Evolutionary conservation across 2,797 vertebrate species (phyloP), one percentile per base, ranked within the genome.

Genomic region (Sebastes vulpes): DNA sequence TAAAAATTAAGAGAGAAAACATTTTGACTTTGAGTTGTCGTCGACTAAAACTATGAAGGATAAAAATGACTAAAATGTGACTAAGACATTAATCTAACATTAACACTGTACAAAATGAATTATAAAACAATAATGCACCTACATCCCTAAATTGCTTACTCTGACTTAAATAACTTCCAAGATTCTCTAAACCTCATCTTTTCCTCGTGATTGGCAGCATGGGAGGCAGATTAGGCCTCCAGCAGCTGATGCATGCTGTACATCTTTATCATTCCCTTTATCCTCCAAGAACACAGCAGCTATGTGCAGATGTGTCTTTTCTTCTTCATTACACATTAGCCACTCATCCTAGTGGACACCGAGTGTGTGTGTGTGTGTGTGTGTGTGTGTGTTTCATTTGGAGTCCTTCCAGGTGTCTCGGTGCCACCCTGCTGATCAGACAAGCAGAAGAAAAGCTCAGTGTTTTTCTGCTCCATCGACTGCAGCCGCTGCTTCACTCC

Each of bases 401-500:
- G 95, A 96, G 94, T 75, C 65, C 56, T 84, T 95, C 95, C 96
- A 95, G 92, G 94, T 92, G 77, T 83, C 81, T 88, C 85, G 4
- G 69, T 90, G 90, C 87, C 82, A 75, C 79, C 86, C 23, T 25
- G 71, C 87, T 90, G 88, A 92, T 95, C 94, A 95, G 87, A 94
- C 89, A 93, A 94, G 92, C 94, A 95, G 94, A 94, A 93, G 96
- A 94, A 94, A 96, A 97, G 94, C 88, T 93, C 92, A 6, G 94
- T 96, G 94, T 95, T 97, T 97, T 97, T 98, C 96, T 95, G 95
- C 94, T 88, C 90, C 91, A 85, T 87, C 83, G 90, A 90, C 76
- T 87, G 72, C 91, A 94, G 96, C 90, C 93, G 91, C 92, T 91
- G 93, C 92, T 77, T 92, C 88, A 1, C 77, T 96, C 89, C 92